phyloP scores from a whole-genome alignment of 2,888 invertebrate species.

The Ornithoptera alexandrae region DNA sequence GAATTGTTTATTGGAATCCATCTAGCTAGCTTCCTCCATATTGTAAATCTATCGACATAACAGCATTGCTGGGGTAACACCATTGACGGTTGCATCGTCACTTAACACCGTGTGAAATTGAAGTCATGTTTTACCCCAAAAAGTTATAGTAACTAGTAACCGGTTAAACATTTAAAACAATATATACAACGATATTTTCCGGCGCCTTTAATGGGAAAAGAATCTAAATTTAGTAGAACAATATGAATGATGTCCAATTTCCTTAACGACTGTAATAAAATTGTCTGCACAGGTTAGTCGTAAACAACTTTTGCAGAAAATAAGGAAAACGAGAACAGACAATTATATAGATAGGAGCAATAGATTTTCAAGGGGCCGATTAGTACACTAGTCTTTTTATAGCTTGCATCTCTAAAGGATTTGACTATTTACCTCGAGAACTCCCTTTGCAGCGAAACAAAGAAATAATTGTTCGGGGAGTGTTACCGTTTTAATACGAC shows the following conservation, averaged over 20 bases:
- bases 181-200: not conserved
- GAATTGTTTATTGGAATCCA: too few species aligned
- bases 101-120: too few species aligned
- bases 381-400: not conserved
- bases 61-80: too few species aligned
- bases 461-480: too few species aligned
- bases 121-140: not conserved
- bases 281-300: slow-evolving; percentile 15
- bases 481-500: too few species aligned
- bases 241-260: slow-evolving; percentile 26
- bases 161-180: too few species aligned
- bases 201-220: not conserved
- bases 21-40: too few species aligned
- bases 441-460: too few species aligned
- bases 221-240: slow-evolving; percentile 12
- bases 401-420: too few species aligned
- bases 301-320: slow-evolving; percentile 20
- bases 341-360: slow-evolving; percentile 2
- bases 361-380: not conserved
- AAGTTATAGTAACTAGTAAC: not conserved
- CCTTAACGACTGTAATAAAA: slow-evolving; percentile 26
- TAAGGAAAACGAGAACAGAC: slow-evolving; percentile 10
- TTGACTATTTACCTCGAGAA: too few species aligned
- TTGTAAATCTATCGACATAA: too few species aligned
- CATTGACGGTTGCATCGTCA: too few species aligned